phyloP scores from a whole-genome alignment of 2,797 vertebrate genomes.

The Telmatherina bonti region DNA sequence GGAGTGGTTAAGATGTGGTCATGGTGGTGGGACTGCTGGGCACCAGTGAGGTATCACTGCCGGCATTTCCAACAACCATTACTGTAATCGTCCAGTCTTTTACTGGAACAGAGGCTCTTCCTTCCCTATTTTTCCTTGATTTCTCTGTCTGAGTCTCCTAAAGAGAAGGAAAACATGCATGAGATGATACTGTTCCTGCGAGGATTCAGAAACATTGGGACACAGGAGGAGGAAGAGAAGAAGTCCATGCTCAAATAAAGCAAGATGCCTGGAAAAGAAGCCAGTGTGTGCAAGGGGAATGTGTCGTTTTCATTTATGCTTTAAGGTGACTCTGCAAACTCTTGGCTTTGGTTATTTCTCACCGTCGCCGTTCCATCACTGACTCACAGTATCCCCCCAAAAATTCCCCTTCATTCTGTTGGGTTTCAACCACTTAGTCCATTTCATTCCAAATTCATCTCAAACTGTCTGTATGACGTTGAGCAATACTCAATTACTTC shows the following conservation, averaged over 20 bases:
- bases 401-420: conserved; percentile 68
- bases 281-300: conserved; percentile 9
- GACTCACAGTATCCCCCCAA: conserved; percentile 70
- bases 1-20: conserved; percentile 74
- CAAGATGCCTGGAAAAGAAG: conserved; percentile 30
- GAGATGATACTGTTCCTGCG: not conserved
- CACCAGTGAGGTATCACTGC: conserved; percentile 69
- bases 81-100: conserved; percentile 29
- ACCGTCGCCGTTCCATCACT: conserved; percentile 61
- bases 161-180: conserved; percentile 30
- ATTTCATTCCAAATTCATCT: conserved; percentile 55
- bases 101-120: conserved; percentile 55
- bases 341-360: conserved; percentile 63
- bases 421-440: conserved; percentile 59
- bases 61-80: conserved; percentile 57
- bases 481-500: conserved; percentile 72
- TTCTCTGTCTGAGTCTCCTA: not conserved
- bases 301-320: conserved; percentile 23
- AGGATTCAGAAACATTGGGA: conserved; percentile 3
- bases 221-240: not conserved
- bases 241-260: conserved; percentile 12
- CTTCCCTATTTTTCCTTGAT: conserved; percentile 9
- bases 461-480: conserved; percentile 63
- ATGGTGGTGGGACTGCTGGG: conserved; percentile 76
- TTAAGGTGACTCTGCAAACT: conserved; percentile 64